Evolutionary conservation across 2,888 invertebrate genomes (phyloP).

Genomic region (Stenichneumon culpator): DNA sequence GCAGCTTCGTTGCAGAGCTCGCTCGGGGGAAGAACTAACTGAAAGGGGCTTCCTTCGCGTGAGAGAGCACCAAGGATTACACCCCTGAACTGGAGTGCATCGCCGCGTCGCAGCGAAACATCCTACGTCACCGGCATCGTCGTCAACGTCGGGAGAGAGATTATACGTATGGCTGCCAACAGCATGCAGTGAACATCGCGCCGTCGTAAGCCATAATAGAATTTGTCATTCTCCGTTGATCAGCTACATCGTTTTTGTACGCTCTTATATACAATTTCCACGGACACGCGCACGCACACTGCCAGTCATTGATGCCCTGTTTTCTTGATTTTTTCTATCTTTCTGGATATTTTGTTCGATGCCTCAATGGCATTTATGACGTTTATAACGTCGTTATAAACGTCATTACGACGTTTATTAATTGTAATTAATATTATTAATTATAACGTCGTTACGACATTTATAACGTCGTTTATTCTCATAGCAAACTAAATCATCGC

Average conservation of each 20-base stretch:
- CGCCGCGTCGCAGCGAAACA: slow-evolving; percentile 54
- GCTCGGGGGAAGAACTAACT: slow-evolving; percentile 42
- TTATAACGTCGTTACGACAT: too few relatives aligned
- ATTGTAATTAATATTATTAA: too few relatives aligned
- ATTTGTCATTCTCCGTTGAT: slow-evolving; percentile 62
- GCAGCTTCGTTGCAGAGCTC: not conserved
- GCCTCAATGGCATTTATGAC: too few relatives aligned
- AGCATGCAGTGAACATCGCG: slow-evolving; percentile 29
- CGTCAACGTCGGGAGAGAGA: slow-evolving; percentile 53
- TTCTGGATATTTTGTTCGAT: too few relatives aligned
- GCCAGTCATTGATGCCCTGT: not conserved
- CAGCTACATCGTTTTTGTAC: slow-evolving; percentile 39
- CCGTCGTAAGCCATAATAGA: slow-evolving; percentile 57
- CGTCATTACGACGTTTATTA: too few relatives aligned
- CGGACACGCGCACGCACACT: not conserved
- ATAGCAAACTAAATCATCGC: too few relatives aligned
- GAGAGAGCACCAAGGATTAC: slow-evolving; percentile 58
- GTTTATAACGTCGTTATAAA: too few relatives aligned
- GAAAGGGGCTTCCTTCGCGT: slow-evolving; percentile 56
- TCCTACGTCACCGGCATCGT: slow-evolving; percentile 19
- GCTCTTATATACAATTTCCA: slow-evolving; percentile 14
- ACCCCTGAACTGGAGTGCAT: slow-evolving; percentile 44
- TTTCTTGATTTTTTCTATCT: not conserved
- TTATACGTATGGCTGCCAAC: slow-evolving; percentile 66
- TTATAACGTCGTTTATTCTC: too few relatives aligned